A percentile compares a stretch with the other conserved stretches of the same genome.
phyloP scores from a whole-genome alignment of 2,888 invertebrate genomes.

The Sycophila texana region DNA sequence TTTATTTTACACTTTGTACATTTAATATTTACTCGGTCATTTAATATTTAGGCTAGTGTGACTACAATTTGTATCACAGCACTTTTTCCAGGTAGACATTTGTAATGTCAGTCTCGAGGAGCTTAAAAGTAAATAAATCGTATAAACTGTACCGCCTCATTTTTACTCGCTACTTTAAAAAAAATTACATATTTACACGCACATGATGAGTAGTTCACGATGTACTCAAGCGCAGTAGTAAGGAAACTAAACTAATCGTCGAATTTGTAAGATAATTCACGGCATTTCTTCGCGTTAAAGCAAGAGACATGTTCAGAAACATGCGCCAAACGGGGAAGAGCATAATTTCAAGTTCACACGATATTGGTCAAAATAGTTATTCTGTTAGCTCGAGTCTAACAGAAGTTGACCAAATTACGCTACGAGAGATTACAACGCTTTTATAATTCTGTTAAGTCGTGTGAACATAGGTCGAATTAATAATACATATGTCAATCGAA shows the following conservation, averaged over 20 bases:
- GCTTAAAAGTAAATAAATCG: constrained; percentile 59
- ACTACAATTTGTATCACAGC: constrained; percentile 73
- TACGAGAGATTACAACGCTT: constrained; percentile 5
- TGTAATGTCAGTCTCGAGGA: constrained; percentile 69
- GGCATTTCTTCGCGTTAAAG: constrained; percentile 37
- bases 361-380: constrained; percentile 14
- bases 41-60: constrained; percentile 60
- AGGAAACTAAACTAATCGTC: constrained; percentile 27
- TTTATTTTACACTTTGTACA: constrained; percentile 63
- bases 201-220: constrained; percentile 35
- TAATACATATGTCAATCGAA: neutral
- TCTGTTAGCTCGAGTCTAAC: constrained; percentile 55
- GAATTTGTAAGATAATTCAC: constrained; percentile 12
- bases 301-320: constrained; percentile 55
- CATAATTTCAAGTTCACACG: constrained; percentile 9
- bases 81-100: constrained; percentile 72
- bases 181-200: constrained; percentile 33
- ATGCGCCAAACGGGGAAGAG: constrained; percentile 50
- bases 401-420: constrained; percentile 41
- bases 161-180: constrained; percentile 23
- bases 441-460: neutral
- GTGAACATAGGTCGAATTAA: neutral
- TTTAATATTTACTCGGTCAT: constrained; percentile 52
- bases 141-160: constrained; percentile 22
- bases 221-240: constrained; percentile 36